Base-by-base conservation (phyloP, 2,888 invertebrate genomes). In the Norana najaformis region DNA sequence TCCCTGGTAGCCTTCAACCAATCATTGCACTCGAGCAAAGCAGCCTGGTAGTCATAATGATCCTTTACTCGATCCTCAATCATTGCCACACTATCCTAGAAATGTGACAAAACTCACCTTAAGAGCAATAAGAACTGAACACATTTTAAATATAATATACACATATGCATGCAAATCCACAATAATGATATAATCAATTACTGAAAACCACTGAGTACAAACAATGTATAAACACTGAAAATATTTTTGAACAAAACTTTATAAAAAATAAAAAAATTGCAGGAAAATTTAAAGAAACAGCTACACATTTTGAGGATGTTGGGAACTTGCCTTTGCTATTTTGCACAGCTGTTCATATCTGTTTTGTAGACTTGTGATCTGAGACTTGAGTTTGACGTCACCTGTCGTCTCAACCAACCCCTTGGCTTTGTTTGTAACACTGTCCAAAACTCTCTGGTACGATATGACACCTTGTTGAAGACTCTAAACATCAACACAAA, bases 391-490 rank as follows among this genome's bases (percentile, higher is more conserved):
- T 37, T 93, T 92, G 37, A 93, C 92, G 3, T 97, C 96, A 92
- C 96, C 96, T 18, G 97, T 96, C 36, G 96, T 96, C 38, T 96
- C 96, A 6, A 97, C 96, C 20, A 97, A 94, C 35, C 96, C 96
- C 92, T 97, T 96, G 0, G 98, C 98, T 95, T 98, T 98, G 93
- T 98, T 98, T 16, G 97, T 97, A 1, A 98, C 96, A 13, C 97
- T 97, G 95, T 98, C 98, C 88, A 98, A 97, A 13, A 98, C 97
- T 92, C 98, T 96, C 94, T 98, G 98, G 94, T 98, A 97, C 0
- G 98, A 97, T 90, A 96, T 95, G 38, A 98, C 97, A 95, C 98
- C 98, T 95, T 98, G 98, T 90, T 97, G 96, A 88, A 97, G 96
- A 0, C 97, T 97, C 96, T 96, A 93, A 36, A 85, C 6, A 35